Evolutionary conservation across 2,113 vertebrate genomes (phyloP).

Genomic region (Sinosuthora webbiana): DNA sequence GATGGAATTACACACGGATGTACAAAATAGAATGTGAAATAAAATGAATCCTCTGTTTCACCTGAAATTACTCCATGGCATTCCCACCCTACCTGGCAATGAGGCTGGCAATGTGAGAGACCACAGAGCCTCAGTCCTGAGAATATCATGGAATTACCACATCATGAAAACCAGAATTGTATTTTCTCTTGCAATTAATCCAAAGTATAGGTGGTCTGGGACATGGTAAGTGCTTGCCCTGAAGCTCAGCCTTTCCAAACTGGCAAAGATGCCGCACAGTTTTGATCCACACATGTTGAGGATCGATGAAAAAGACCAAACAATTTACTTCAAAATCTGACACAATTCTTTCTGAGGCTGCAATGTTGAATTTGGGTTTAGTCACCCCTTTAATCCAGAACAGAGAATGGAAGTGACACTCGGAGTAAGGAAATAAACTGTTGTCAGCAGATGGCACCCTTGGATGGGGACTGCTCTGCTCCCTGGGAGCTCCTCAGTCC

Average conservation of each 20-base stretch:
- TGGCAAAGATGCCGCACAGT: not conserved
- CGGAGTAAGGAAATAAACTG: rapidly evolving
- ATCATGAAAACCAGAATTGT: not conserved
- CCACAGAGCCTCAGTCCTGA: not conserved
- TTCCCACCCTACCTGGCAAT: not conserved
- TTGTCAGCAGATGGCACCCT: constrained; percentile 17
- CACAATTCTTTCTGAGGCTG: not conserved
- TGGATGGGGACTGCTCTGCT: not conserved
- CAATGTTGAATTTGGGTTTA: not conserved
- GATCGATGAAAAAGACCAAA: not conserved
- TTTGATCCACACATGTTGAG: not conserved
- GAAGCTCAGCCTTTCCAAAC: not conserved
- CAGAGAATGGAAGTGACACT: not conserved
- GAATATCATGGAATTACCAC: not conserved
- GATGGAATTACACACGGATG: not conserved
- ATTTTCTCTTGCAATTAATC: not conserved
- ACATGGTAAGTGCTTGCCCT: not conserved
- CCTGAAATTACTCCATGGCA: not conserved
- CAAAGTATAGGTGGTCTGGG: not conserved
- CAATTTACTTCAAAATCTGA: not conserved
- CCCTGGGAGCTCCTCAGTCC: not conserved
- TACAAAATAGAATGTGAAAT: not conserved
- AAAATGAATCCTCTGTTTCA: not conserved
- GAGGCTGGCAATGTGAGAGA: not conserved
- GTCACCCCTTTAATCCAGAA: rapidly evolving